Conservation (phyloP, 2,888 invertebrate genomes). For the Volucella bombylans region DNA sequence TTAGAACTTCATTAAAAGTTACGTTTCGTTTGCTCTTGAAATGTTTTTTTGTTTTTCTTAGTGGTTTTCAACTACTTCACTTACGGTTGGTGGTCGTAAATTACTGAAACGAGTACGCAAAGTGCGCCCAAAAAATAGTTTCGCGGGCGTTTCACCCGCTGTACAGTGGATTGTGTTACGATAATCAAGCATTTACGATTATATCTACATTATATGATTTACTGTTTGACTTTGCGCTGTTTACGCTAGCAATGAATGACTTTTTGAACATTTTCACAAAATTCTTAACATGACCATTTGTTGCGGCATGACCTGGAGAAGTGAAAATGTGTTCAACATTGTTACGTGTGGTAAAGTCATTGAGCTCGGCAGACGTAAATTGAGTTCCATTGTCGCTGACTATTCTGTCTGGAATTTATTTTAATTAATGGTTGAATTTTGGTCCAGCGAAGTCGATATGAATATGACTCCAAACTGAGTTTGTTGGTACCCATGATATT, state of each 20-base stretch:
- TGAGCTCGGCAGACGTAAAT: slow-evolving; percentile 52
- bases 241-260: slow-evolving; percentile 25
- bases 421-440: too few relatives aligned
- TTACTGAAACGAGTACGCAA: slow-evolving; percentile 29
- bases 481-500: too few relatives aligned
- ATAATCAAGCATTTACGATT: slow-evolving; percentile 33
- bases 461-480: too few relatives aligned
- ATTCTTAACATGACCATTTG: slow-evolving; percentile 48
- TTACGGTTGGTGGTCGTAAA: slow-evolving; percentile 7
- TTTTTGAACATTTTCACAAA: slow-evolving; percentile 48
- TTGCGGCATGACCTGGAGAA: slow-evolving; percentile 54
- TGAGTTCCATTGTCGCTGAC: slow-evolving; percentile 46
- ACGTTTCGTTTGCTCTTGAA: slow-evolving; percentile 33
- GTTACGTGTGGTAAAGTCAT: slow-evolving; percentile 15
- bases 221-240: slow-evolving; percentile 14
- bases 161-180: slow-evolving; percentile 25
- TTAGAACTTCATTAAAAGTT: slow-evolving; percentile 24
- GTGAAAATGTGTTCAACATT: slow-evolving; percentile 30
- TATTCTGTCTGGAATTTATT: neutral
- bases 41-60: slow-evolving; percentile 19
- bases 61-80: slow-evolving; percentile 3
- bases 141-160: slow-evolving; percentile 26
- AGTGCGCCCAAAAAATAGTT: slow-evolving; percentile 13
- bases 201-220: slow-evolving; percentile 6
- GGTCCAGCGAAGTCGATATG: too few relatives aligned